phyloP scores from a whole-genome alignment of 2,888 invertebrate species.

The Ptilodon capucinus region DNA sequence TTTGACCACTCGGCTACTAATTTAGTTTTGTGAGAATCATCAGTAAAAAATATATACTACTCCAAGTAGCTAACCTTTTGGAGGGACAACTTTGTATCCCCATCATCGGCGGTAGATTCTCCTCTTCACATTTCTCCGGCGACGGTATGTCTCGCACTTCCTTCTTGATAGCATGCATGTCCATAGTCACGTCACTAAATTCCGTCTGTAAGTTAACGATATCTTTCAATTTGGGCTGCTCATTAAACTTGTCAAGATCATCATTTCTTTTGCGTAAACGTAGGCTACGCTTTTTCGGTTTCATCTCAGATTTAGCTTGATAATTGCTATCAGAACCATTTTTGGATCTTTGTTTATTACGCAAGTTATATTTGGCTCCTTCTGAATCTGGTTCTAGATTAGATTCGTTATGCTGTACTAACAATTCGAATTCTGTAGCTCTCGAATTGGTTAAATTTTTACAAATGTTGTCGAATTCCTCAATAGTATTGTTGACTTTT shows the following conservation, averaged over 20 bases:
- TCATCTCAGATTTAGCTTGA: constrained; percentile 45
- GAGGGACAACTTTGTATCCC: constrained; percentile 68
- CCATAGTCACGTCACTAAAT: constrained; percentile 67
- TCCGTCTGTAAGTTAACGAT: constrained; percentile 66
- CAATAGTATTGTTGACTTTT: constrained; percentile 47
- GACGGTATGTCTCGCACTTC: constrained; percentile 59
- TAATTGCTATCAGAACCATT: constrained; percentile 14
- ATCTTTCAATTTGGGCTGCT: constrained; percentile 38
- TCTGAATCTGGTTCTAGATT: no score
- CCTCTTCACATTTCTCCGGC: constrained; percentile 55
- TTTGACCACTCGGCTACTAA: no score
- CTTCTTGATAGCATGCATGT: constrained; percentile 52
- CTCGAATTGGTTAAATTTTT: constrained; percentile 60
- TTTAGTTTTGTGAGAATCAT: neutral
- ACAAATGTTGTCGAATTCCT: constrained; percentile 68
- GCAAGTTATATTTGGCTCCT: constrained; percentile 3
- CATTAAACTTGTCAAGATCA: constrained; percentile 43
- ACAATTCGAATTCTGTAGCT: constrained; percentile 65
- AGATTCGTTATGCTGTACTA: constrained; percentile 47
- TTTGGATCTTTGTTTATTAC: constrained; percentile 3
- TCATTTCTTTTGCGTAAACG: constrained; percentile 51
- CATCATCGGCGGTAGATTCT: constrained; percentile 55
- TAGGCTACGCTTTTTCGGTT: constrained; percentile 46
- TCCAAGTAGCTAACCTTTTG: constrained; percentile 53
- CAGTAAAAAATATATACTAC: neutral